Percentiles rank a stretch among this genome's conserved stretches.
Conservation (phyloP, 2,797 vertebrate species). For the Paedocypris micromegethes region DNA sequence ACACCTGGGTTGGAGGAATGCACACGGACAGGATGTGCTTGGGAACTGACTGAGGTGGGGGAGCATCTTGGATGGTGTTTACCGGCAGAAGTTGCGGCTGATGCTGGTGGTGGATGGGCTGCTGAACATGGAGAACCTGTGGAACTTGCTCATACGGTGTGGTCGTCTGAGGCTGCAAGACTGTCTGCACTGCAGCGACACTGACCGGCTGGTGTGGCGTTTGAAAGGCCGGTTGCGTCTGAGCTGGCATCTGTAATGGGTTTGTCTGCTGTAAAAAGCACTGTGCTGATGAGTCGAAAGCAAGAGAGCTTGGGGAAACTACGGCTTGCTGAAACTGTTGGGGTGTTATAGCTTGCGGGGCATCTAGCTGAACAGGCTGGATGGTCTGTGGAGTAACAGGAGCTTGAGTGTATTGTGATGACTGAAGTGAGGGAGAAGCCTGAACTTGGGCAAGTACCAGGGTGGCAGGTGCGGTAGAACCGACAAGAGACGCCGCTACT, state of each 20-base stretch:
- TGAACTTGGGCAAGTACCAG: slow-evolving; percentile 38
- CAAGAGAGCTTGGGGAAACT: slow-evolving; percentile 54
- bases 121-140: slow-evolving; percentile 51
- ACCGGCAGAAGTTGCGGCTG: slow-evolving; percentile 46
- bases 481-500: slow-evolving; percentile 29
- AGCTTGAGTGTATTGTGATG: slow-evolving; percentile 53
- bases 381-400: slow-evolving; percentile 54
- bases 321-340: slow-evolving; percentile 62
- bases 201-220: slow-evolving; percentile 53
- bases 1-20: slow-evolving; percentile 45
- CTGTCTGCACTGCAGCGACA: slow-evolving; percentile 46
- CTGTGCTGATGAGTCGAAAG: slow-evolving; percentile 48
- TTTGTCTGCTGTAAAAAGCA: slow-evolving; percentile 55
- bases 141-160: slow-evolving; percentile 62
- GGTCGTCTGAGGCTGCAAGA: slow-evolving; percentile 53
- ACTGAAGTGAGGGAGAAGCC: slow-evolving; percentile 46
- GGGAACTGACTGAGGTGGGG: slow-evolving; percentile 45
- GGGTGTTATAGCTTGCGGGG: slow-evolving; percentile 52
- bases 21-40: slow-evolving; percentile 52
- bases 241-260: slow-evolving; percentile 51
- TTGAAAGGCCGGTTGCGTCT: slow-evolving; percentile 49
- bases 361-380: slow-evolving; percentile 56
- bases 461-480: slow-evolving; percentile 11
- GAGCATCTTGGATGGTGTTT: slow-evolving; percentile 49
- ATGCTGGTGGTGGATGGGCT: slow-evolving; percentile 49